Conservation (phyloP, 2,797 vertebrate species). For the Syngnathus acus region DNA sequence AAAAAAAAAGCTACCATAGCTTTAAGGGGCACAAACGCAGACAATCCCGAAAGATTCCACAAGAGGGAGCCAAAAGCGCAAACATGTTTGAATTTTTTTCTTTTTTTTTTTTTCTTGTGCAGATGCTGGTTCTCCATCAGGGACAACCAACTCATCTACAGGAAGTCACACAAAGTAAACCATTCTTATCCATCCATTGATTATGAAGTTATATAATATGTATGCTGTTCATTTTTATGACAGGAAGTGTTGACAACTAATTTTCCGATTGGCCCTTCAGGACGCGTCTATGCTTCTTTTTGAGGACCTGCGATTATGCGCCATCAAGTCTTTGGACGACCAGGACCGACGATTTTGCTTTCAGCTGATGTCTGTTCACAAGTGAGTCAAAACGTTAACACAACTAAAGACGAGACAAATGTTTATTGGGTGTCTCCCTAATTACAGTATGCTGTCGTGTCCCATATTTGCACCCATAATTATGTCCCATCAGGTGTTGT, state of each 20-base stretch:
- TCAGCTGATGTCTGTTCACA: slow-evolving; percentile 70
- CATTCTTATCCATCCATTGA: not conserved
- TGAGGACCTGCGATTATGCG: slow-evolving; percentile 70
- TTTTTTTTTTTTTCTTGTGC: not conserved
- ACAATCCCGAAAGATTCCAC: no score
- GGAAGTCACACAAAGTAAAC: slow-evolving; percentile 67
- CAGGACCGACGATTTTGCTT: slow-evolving; percentile 68
- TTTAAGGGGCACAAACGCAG: not conserved
- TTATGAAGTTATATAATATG: not conserved
- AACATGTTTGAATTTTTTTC: not conserved
- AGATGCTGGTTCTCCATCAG: slow-evolving; percentile 71
- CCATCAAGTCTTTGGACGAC: slow-evolving; percentile 62
- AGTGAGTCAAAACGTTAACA: slow-evolving; percentile 33
- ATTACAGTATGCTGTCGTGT: no score
- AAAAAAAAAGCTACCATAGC: no score
- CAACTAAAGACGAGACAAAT: not conserved
- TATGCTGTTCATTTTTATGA: no score
- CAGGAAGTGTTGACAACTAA: not conserved
- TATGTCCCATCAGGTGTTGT: slow-evolving; percentile 54
- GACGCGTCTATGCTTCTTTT: slow-evolving; percentile 59
- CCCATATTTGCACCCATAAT: not conserved
- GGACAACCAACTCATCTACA: slow-evolving; percentile 68
- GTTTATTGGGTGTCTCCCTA: no score
- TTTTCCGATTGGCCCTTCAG: slow-evolving; percentile 30
- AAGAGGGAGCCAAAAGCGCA: no score